Conservation (phyloP, 2,113 vertebrate species). For the Butastur rufipennis region DNA sequence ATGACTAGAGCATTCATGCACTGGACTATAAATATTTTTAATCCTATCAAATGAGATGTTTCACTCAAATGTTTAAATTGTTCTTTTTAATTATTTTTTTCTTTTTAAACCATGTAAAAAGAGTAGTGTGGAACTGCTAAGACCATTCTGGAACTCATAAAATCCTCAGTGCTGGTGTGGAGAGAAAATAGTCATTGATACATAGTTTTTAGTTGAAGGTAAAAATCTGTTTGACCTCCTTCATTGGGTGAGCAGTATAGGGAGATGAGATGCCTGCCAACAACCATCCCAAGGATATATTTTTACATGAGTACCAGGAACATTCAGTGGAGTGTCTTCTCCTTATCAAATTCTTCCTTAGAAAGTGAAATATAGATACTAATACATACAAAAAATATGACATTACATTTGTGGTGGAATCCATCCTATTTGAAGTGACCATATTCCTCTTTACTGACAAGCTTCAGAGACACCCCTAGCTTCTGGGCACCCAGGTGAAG, state of each 20-base stretch:
- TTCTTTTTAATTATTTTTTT: neutral
- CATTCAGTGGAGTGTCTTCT: neutral
- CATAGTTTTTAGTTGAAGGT: neutral
- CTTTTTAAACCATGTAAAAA: neutral
- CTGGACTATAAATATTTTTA: neutral
- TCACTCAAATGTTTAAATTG: neutral
- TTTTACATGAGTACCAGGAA: neutral
- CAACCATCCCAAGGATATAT: neutral
- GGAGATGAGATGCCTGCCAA: neutral
- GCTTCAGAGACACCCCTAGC: neutral
- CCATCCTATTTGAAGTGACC: neutral
- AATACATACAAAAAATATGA: neutral
- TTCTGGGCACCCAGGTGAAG: neutral
- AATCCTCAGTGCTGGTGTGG: neutral
- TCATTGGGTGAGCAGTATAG: neutral
- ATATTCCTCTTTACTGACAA: neutral
- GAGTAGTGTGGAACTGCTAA: neutral
- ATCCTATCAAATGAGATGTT: neutral
- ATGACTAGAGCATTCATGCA: neutral
- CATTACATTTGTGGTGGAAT: neutral
- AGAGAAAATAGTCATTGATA: neutral
- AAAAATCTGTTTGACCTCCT: neutral
- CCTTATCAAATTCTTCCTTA: neutral
- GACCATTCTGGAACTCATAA: neutral
- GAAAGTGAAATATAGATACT: neutral